A percentile compares a stretch with the other conserved stretches of the same genome.
Evolutionary conservation across 2,888 invertebrate genomes (phyloP).

Genomic region (Torymus tubicola): DNA sequence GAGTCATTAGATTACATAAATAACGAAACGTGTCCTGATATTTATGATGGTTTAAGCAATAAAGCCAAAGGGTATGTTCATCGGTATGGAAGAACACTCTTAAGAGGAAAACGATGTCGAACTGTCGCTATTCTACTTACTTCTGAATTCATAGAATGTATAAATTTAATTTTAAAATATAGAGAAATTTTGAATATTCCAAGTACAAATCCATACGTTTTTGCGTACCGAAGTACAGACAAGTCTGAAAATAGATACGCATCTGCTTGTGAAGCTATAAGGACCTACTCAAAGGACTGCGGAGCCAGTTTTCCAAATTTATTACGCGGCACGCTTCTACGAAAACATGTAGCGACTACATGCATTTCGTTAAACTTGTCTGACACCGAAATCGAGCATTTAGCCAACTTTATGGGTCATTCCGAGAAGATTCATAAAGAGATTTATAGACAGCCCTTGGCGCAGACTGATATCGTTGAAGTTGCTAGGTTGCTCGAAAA

Average conservation of each 20-base stretch:
- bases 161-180: not conserved
- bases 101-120: not conserved
- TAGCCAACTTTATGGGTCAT: not conserved
- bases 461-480: not conserved
- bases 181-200: not conserved
- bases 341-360: not conserved
- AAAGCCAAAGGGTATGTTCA: no score
- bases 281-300: not conserved
- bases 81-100: not conserved
- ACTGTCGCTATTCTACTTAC: not conserved
- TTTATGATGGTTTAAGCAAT: no score
- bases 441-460: not conserved
- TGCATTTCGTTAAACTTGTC: not conserved
- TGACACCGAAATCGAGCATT: not conserved
- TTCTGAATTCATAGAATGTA: not conserved
- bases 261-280: not conserved
- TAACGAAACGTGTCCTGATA: no score
- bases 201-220: not conserved
- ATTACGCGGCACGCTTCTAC: not conserved
- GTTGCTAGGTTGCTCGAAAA: not conserved
- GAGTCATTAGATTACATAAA: no score
- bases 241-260: not conserved
- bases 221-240: not conserved
- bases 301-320: not conserved
- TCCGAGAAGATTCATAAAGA: not conserved